These are phyloP conservation scores for Acanthacorydalis orientalis DNA, from an alignment of 2,888 invertebrate genomes.

Conservation along the genomic window DNA sequence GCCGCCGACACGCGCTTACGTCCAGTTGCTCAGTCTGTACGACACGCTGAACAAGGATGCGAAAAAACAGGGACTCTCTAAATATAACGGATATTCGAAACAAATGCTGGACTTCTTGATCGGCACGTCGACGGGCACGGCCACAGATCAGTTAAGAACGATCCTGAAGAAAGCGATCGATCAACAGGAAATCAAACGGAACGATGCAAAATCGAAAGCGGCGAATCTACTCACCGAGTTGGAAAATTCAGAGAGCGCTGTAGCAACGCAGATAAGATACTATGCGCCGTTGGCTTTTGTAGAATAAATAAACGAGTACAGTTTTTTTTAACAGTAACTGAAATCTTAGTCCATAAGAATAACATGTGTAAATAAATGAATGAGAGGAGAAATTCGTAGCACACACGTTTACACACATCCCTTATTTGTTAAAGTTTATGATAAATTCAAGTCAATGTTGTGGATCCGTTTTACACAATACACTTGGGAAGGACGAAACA, in stretches of 20 bases:
- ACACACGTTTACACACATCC: too few species aligned
- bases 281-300: slow-evolving; percentile 35
- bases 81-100: slow-evolving; percentile 40
- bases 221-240: slow-evolving; percentile 35
- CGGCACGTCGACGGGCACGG: slow-evolving; percentile 37
- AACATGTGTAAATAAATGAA: too few species aligned
- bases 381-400: too few species aligned
- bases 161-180: slow-evolving; percentile 40
- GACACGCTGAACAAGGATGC: slow-evolving; percentile 48
- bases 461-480: too few species aligned
- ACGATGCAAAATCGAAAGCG: slow-evolving; percentile 38
- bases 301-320: neutral
- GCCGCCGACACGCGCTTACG: slow-evolving; percentile 38
- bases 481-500: too few species aligned
- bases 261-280: slow-evolving; percentile 38
- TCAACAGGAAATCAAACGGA: slow-evolving; percentile 37
- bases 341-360: too few species aligned
- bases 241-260: slow-evolving; percentile 34
- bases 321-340: too few species aligned
- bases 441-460: too few species aligned
- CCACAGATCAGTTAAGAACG: slow-evolving; percentile 36
- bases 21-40: slow-evolving; percentile 40
- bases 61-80: slow-evolving; percentile 32
- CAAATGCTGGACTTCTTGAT: slow-evolving; percentile 35
- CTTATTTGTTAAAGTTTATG: too few species aligned